phyloP scores from a whole-genome alignment of 2,797 vertebrate genomes.

The Gallirallus australis region DNA sequence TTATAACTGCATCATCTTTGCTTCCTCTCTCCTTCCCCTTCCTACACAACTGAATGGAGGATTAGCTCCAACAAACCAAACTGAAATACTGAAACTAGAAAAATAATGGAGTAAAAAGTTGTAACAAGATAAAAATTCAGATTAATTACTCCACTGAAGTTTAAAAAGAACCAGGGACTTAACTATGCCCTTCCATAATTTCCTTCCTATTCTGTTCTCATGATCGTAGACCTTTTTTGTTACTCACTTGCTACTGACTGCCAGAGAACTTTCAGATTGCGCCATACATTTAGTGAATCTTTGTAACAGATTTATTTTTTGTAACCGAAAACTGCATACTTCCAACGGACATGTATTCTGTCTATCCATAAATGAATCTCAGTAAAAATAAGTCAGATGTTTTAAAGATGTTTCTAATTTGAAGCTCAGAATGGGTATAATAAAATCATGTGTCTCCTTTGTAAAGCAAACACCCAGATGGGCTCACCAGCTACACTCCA shows the following conservation, averaged over 20 bases:
- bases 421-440: not conserved
- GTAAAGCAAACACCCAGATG: conserved; percentile 13
- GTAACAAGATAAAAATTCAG: not conserved
- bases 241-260: not conserved
- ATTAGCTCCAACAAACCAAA: not conserved
- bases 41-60: not conserved
- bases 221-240: not conserved
- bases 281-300: not conserved
- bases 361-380: not conserved
- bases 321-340: not conserved
- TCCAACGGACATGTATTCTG: not conserved
- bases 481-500: not conserved
- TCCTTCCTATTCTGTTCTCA: not conserved
- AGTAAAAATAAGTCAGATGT: conserved; percentile 2
- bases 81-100: not conserved
- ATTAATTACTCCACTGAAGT: not conserved
- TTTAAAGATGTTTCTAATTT: conserved; percentile 8
- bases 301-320: not conserved
- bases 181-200: not conserved
- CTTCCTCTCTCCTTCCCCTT: not conserved
- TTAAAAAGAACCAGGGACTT: not conserved
- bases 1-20: not conserved
- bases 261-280: not conserved
- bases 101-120: not conserved
- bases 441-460: not conserved